A percentile compares a stretch with the other conserved stretches of the same genome.
Evolutionary conservation across 2,888 invertebrate species (phyloP).

Genomic region (Hypselothyrea guttata): DNA sequence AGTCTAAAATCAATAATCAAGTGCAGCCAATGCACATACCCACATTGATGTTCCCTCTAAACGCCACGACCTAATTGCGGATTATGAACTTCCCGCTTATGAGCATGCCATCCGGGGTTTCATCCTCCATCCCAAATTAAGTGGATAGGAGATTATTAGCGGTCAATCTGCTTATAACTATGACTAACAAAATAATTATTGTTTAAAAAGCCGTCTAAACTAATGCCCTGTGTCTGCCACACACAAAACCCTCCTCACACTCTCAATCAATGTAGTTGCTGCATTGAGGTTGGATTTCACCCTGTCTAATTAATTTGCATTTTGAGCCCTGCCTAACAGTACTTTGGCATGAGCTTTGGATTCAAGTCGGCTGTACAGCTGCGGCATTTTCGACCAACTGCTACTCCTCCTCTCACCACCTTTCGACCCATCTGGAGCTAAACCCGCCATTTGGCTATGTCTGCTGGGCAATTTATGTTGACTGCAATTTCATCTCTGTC

Average conservation of each 20-base stretch:
- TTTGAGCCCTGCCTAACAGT: slow-evolving; percentile 48
- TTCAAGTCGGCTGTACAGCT: slow-evolving; percentile 42
- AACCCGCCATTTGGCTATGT: slow-evolving; percentile 1
- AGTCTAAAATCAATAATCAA: no score
- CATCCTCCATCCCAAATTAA: neutral
- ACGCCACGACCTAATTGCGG: no score
- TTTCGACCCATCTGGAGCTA: neutral
- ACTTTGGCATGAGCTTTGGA: slow-evolving; percentile 30
- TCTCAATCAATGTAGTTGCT: slow-evolving; percentile 10
- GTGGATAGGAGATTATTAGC: slow-evolving; percentile 30
- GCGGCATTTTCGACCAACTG: slow-evolving; percentile 40
- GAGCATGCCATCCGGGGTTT: no score
- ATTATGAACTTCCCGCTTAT: no score
- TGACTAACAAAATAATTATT: slow-evolving; percentile 51
- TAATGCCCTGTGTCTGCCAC: no score
- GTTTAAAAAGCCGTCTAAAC: slow-evolving; percentile 55
- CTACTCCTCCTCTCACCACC: neutral
- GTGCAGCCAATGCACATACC: no score
- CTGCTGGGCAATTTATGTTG: slow-evolving; percentile 53
- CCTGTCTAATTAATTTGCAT: slow-evolving; percentile 65
- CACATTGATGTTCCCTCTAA: no score
- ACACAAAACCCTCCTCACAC: slow-evolving; percentile 24
- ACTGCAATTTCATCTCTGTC: slow-evolving; percentile 57
- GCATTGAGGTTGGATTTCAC: slow-evolving; percentile 30
- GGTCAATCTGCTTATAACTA: slow-evolving; percentile 55